These are phyloP conservation scores for Cinclus mexicanus DNA, from an alignment of 2,113 vertebrate species.

Conservation along the genomic window DNA sequence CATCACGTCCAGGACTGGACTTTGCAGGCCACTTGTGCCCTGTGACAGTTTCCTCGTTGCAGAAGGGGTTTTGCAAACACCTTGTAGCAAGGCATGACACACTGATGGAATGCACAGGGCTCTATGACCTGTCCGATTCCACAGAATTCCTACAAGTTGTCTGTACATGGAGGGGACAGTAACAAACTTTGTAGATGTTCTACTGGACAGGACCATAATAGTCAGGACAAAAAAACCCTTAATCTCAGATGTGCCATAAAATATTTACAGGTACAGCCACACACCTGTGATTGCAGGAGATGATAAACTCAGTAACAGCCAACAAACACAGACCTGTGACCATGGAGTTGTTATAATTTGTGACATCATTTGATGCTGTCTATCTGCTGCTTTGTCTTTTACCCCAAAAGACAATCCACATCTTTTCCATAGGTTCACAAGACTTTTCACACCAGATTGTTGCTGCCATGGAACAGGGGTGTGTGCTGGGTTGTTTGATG, in stretches of 20 bases:
- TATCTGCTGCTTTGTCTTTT: not conserved
- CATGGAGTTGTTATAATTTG: not conserved
- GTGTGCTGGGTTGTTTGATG: not conserved
- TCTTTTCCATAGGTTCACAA: not conserved
- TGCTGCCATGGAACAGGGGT: rapidly evolving
- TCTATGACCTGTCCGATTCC: not conserved
- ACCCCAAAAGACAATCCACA: not conserved
- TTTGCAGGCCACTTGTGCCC: not conserved
- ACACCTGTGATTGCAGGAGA: not conserved
- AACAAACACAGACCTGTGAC: not conserved
- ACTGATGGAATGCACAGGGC: not conserved
- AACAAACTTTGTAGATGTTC: not conserved
- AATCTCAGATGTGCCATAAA: not conserved
- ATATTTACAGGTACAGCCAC: not conserved
- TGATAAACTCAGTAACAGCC: not conserved
- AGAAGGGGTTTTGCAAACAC: not conserved
- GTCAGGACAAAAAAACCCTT: rapidly evolving
- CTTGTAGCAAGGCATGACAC: not conserved
- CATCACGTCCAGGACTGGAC: not conserved
- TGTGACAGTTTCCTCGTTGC: not conserved
- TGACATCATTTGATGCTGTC: not conserved
- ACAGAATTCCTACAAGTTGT: not conserved
- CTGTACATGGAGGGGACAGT: not conserved
- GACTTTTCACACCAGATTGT: not conserved
- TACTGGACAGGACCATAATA: not conserved